Base-by-base conservation (phyloP, 2,888 invertebrate species). In the Andrena praecox region DNA sequence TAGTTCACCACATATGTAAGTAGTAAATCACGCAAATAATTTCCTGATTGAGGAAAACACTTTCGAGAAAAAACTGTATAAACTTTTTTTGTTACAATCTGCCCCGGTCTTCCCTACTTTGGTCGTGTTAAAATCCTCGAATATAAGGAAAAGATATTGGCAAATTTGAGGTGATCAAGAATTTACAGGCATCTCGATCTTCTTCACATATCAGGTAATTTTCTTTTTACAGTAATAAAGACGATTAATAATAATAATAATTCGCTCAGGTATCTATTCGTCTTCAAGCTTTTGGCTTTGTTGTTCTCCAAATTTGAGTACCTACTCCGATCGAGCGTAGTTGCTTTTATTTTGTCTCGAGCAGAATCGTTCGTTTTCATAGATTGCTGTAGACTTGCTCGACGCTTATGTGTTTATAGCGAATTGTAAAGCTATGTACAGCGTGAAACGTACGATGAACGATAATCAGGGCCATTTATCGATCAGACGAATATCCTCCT, bases 401-500 rank as follows among this genome's bases (percentile, higher is more conserved):
- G 27, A 59, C 10, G 69, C 12, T 2, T 2, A 27, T 2, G n/a
- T 7, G 33, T 68, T 24, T 56, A 27, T 29, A 35, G 31, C 8
- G 8, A 12, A 10, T 29, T 29, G 42, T 42, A 27, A 50, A 6
- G 33, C 31, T 10, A 0, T 2, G 24, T 56, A 35, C 16, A 20
- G 10, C n/a, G n/a, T 10, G 56, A 72, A 31, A 48, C 12, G 24
- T 35, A 24, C 2, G 31, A 48, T 48, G 12, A 33, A 10, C 63
- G 52, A 54, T 67, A 80, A 71, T n/a, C 33, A 29, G 27, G 62
- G 48, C 62, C 12, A 67, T 68, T 75, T 75, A 82, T 75, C 81
- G 73, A 81, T 74, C 48, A 66, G 42, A 42, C 59, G 59, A 74
- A 66, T 67, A 82, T 82, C 70, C 50, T 82, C 62, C 66, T 75